Percentiles rank a stretch among this genome's conserved stretches.
Conservation (phyloP, 2,888 invertebrate species). For the Athrips mouffetella region DNA sequence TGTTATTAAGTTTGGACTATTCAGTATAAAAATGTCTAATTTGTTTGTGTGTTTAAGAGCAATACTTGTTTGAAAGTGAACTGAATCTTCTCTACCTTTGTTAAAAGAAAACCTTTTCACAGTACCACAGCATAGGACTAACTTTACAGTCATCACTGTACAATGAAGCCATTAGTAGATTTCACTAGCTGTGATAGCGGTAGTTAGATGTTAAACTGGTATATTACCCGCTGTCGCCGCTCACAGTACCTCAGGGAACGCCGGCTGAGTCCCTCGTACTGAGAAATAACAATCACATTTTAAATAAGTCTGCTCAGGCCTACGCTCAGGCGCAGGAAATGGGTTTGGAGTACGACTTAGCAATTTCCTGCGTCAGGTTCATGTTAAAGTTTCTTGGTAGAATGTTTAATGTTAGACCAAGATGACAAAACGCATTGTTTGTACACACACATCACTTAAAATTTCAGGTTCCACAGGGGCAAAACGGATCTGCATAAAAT, state of each 20-base stretch:
- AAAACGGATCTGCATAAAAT: too few species aligned
- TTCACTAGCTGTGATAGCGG: background rate
- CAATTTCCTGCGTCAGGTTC: constrained; percentile 8
- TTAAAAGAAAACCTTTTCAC: too few species aligned
- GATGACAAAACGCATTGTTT: background rate
- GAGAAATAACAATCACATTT: constrained; percentile 6
- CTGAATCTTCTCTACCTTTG: too few species aligned
- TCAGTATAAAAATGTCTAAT: too few species aligned
- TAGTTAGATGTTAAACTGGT: constrained; percentile 1
- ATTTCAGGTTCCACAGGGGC: background rate
- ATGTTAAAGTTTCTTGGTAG: constrained; percentile 5
- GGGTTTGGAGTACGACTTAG: constrained; percentile 8
- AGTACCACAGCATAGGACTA: too few species aligned
- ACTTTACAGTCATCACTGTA: too few species aligned
- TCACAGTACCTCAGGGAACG: background rate
- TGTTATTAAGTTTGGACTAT: too few species aligned
- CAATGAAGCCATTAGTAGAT: background rate
- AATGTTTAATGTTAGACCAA: background rate
- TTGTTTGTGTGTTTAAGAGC: too few species aligned
- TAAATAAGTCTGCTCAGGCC: constrained; percentile 7
- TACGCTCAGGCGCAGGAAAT: constrained; percentile 2
- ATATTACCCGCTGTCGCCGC: background rate
- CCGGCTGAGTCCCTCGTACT: background rate
- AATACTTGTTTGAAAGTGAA: too few species aligned
- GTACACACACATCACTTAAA: background rate